Base-by-base conservation (phyloP, 2,113 vertebrate species). In the Merops nubicus region DNA sequence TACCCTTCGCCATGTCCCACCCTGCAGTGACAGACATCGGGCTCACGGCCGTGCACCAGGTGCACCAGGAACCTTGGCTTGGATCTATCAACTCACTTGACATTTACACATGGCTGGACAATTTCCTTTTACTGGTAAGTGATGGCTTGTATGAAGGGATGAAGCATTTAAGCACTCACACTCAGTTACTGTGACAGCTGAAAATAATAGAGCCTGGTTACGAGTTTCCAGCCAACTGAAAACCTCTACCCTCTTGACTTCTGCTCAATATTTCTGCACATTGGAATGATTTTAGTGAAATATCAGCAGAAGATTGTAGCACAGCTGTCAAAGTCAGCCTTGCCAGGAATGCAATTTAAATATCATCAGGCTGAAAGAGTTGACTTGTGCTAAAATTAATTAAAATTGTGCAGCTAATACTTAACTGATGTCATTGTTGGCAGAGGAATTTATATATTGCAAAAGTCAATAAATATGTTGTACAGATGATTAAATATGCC, bases 1-100 rank as follows among this genome's bases (percentile, higher is more conserved):
- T 99, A 83, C 99, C 99, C 72, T 99, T 99, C 69, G 99, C 99
- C 1, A 95, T 99, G 97, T 98, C 98, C 79, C 98, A 99, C 80
- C 98, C 99, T 81, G 99, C 99, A 23, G 99, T 99, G 92, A 96
- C 98, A 17, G 98, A 99, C 97, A 99, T 99, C 56, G 97, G 97
- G 16, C 88, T 99, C 74, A 98, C 99, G 0, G 99, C 99, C 63
- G 98, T 98, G 42, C 97, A 98, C 31, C 59, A 92, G 5, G 98
- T 99, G 94, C 98, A 99, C 97, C 99, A 99, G 96, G 89, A 98
- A 21, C 99, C 99, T 47, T 99, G 99, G 99, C 97, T 99, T 59
- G 99, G 99, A 33, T 97, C 97, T 77, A 97, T 99, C 60, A 97
- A 98, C 12, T 85, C 98, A 5, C 95, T 96, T 51, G 99, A 99